Percentiles rank a stretch among this genome's conserved stretches.
Evolutionary conservation across 1,140 invertebrate genomes (phyloP).

Genomic region (Eufriesea mexicana): DNA sequence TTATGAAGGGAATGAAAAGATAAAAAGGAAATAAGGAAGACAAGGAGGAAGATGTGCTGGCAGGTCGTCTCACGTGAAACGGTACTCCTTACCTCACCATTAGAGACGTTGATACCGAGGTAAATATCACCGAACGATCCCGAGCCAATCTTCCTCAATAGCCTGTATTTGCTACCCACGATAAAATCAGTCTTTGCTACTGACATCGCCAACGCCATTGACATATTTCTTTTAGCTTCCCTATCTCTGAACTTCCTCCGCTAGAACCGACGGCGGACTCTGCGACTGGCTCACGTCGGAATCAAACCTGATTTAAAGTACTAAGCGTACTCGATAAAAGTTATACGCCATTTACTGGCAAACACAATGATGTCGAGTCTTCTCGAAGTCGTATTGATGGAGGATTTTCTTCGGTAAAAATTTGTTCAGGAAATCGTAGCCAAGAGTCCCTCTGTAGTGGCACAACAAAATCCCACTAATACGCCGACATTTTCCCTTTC

Average conservation of each 20-base stretch:
- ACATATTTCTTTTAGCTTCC: conserved; percentile 71
- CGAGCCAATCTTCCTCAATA: conserved; percentile 98
- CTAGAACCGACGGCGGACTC: conserved; percentile 50
- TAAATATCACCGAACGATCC: conserved; percentile 99
- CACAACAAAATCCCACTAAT: conserved; percentile 78
- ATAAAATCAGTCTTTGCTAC: conserved; percentile 87
- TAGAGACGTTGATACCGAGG: conserved; percentile 96
- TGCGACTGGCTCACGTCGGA: conserved; percentile 50
- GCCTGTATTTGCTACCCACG: conserved; percentile 95
- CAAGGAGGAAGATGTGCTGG: conserved; percentile 21
- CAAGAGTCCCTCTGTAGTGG: conserved; percentile 69
- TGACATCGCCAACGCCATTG: conserved; percentile 70
- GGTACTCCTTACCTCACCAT: conserved; percentile 91
- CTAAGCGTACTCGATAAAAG: conserved; percentile 25
- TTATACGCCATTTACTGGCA: conserved; percentile 45
- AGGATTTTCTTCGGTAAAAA: conserved; percentile 12
- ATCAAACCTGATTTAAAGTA: conserved; percentile 55
- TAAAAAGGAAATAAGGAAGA: not conserved
- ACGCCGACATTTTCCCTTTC: conserved; percentile 80
- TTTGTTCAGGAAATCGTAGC: conserved; percentile 22
- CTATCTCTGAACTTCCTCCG: conserved; percentile 53
- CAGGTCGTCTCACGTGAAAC: conserved; percentile 35
- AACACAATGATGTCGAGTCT: conserved; percentile 19
- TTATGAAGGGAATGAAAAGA: not conserved
- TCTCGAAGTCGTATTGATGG: conserved; percentile 9